Evolutionary conservation across 2,888 invertebrate genomes (phyloP).

Genomic region (Machimus rusticus): DNA sequence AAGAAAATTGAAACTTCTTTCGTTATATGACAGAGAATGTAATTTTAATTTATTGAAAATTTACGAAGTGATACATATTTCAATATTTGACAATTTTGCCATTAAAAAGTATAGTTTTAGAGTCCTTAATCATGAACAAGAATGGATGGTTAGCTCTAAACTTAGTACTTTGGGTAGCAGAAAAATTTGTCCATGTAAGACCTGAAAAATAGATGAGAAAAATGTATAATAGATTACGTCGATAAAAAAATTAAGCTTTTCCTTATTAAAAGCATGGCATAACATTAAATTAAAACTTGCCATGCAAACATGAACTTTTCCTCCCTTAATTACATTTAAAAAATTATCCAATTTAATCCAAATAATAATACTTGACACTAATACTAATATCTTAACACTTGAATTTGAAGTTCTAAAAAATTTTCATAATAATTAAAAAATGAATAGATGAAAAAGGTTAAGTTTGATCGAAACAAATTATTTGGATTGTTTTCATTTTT

Average conservation of each 20-base stretch:
- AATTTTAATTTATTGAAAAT: background rate
- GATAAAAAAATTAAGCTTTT: background rate
- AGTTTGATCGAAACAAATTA: too few species aligned
- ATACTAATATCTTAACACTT: too few species aligned
- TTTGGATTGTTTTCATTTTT: too few species aligned
- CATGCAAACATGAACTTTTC: background rate
- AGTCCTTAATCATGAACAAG: background rate
- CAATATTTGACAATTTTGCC: background rate
- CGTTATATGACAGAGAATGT: background rate
- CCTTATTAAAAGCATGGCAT: background rate
- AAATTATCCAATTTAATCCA: too few species aligned
- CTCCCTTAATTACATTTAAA: too few species aligned
- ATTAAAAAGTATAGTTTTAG: background rate
- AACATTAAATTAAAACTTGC: background rate
- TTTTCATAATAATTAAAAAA: too few species aligned
- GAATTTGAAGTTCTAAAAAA: too few species aligned
- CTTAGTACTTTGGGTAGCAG: background rate
- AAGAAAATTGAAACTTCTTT: too few species aligned
- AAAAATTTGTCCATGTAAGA: background rate
- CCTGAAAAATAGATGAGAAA: background rate
- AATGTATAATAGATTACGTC: background rate
- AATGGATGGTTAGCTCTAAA: background rate
- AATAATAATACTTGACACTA: too few species aligned
- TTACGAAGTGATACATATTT: background rate
- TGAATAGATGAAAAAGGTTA: too few species aligned